Base-by-base conservation (phyloP, 2,888 invertebrate species). In the Ariolimax columbianus region DNA sequence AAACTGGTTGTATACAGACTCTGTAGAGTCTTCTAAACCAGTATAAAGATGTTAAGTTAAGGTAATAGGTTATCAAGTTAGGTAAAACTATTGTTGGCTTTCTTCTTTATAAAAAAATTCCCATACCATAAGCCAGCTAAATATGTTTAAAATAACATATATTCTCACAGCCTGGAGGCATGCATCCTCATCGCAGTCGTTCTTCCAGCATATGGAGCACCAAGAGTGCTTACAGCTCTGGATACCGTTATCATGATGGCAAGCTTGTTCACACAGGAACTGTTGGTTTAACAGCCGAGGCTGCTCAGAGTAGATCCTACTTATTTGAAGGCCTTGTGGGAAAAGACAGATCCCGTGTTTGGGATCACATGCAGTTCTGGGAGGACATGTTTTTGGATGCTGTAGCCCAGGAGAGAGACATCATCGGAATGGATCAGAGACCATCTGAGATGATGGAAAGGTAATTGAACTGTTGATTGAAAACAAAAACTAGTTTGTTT, bases 361-460 rank as follows among this genome's bases (percentile, higher is more conserved):
- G 99, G 99, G 99, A 99, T 94, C 98, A 99, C 95, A 92, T 94
- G 92, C 94, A 94, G 90, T 99, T 99, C 95, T 99, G 99, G 99
- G 99, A 99, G 94, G 99, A 99, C 94, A 97, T 98, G 0, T 99
- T 99, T 93, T 95, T 99, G 84, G 99, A 99, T 95, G 98, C 99
- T 0, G 99, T 99, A 1, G 96, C 96, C 38, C 99, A 99, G 94
- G 99, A 99, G 94, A 95, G 99, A 38, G 99, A 99, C 93, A 98
- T 99, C 96, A 97, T 99, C 90, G 94, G 99, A 83, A 99, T 99
- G 99, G 99, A 99, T 95, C 99, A 99, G 95, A 98, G 99, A 36
- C 98, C 99, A 59, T 96, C 97, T 83, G 99, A 99, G 95, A 99
- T 99, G 99, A 98, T 99, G 98, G 99, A 99, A 92, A 96, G 98